These are phyloP conservation scores for Patiria pectinifera DNA, from an alignment of 53 echinoderm and acorn worm species.

Conservation along the genomic window DNA sequence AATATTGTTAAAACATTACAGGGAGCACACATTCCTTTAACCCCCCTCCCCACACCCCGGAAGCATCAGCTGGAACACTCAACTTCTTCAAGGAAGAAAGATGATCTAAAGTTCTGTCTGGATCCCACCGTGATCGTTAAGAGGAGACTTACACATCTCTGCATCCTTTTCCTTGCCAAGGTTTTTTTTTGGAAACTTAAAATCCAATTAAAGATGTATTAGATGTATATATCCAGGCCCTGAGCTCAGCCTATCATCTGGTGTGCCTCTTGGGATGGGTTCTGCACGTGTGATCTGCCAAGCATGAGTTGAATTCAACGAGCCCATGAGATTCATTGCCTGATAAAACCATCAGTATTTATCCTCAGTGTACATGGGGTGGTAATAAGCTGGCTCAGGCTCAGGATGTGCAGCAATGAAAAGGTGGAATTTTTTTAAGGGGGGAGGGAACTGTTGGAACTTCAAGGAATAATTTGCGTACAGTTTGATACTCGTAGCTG, in stretches of 20 bases:
- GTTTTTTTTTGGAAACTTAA: neutral
- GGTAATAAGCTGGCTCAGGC: neutral
- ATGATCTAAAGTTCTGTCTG: too few relatives aligned
- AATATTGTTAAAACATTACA: too few relatives aligned
- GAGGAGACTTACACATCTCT: neutral
- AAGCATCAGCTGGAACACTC: too few relatives aligned
- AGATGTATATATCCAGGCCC: neutral
- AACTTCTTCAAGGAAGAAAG: too few relatives aligned
- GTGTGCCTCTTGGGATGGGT: neutral
- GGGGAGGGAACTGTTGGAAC: neutral
- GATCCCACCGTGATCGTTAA: too few relatives aligned
- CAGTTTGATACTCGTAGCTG: too few relatives aligned
- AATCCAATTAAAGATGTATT: slow-evolving; percentile 47
- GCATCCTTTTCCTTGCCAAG: neutral
- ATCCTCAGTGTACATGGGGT: neutral
- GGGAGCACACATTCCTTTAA: too few relatives aligned
- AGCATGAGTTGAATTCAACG: neutral
- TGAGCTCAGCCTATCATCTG: neutral
- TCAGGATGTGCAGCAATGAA: neutral
- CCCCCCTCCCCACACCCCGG: too few relatives aligned
- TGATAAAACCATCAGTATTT: neutral
- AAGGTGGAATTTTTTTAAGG: neutral
- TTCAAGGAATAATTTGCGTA: too few relatives aligned
- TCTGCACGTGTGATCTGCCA: neutral
- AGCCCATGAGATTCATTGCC: neutral